Evolutionary conservation across 1,140 invertebrate genomes (phyloP).

Genomic region (Pantala flavescens): DNA sequence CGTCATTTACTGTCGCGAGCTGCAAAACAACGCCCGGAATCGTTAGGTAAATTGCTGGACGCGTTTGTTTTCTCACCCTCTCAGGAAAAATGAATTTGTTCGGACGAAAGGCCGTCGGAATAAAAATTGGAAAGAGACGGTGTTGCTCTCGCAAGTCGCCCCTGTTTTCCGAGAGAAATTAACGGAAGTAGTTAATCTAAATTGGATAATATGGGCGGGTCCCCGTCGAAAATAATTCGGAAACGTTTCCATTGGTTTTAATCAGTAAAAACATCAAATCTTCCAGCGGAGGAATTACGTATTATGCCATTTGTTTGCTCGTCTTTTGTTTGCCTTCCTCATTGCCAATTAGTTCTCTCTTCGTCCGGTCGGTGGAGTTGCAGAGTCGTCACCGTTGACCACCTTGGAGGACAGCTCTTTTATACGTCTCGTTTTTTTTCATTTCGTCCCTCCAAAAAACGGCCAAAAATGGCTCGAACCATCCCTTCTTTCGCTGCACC

Average conservation of each 20-base stretch:
- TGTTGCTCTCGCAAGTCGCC: background rate
- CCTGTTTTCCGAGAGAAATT: background rate
- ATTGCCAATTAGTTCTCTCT: conserved; percentile 4
- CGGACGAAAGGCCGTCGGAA: background rate
- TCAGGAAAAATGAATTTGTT: background rate
- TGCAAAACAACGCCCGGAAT: background rate
- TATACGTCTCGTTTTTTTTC: background rate
- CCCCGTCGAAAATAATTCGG: background rate
- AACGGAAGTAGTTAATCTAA: conserved; percentile 3
- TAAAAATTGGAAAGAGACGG: background rate
- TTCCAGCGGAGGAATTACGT: background rate
- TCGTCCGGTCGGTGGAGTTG: background rate
- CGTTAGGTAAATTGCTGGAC: background rate
- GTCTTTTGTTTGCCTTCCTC: background rate
- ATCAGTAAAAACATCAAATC: background rate
- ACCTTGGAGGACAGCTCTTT: background rate
- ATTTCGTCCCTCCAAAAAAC: too few relatives aligned
- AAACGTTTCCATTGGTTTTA: conserved; percentile 2
- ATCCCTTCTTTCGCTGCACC: too few relatives aligned
- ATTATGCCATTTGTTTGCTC: background rate
- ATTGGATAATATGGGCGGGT: conserved; percentile 4
- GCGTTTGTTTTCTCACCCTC: background rate
- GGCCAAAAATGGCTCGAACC: too few relatives aligned
- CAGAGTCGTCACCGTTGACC: background rate
- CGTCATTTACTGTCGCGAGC: too few relatives aligned